Conservation (phyloP, 2,888 invertebrate species). For the Ophion ventricosus region DNA sequence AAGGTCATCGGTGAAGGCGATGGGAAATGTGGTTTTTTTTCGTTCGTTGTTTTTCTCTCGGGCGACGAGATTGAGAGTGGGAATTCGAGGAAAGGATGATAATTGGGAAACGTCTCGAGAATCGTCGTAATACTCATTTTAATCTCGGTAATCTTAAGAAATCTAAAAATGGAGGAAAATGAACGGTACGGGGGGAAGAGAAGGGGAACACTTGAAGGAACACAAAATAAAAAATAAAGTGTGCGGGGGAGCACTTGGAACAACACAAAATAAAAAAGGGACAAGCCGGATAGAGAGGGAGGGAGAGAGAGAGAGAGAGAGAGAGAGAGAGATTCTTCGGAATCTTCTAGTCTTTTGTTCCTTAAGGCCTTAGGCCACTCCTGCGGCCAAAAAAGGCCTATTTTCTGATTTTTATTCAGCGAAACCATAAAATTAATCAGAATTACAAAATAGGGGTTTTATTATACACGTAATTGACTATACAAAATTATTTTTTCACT, state of each 20-base stretch:
- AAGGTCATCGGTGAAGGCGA: too few relatives aligned
- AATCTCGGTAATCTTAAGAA: constrained; percentile 73
- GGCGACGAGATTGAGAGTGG: background rate
- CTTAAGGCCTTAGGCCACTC: too few relatives aligned
- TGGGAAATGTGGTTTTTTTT: too few relatives aligned
- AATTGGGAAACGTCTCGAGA: constrained; percentile 22
- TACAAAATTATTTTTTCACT: too few relatives aligned
- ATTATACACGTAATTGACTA: too few relatives aligned
- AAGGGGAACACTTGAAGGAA: too few relatives aligned
- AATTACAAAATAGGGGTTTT: too few relatives aligned
- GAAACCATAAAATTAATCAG: too few relatives aligned
- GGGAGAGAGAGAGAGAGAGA: constrained; percentile 6
- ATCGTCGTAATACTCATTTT: constrained; percentile 68
- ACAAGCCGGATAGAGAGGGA: background rate
- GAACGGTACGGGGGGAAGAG: constrained; percentile 2
- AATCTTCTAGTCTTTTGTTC: constrained; percentile 25
- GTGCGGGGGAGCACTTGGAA: constrained; percentile 38
- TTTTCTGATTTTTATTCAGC: too few relatives aligned
- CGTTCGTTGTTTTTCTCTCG: too few relatives aligned
- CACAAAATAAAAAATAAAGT: constrained; percentile 51
- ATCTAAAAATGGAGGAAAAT: constrained; percentile 59
- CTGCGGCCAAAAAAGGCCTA: too few relatives aligned
- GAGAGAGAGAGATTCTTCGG: background rate
- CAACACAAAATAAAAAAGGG: background rate
- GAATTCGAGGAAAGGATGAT: constrained; percentile 12